phyloP scores from a whole-genome alignment of 2,888 invertebrate genomes.

The Gibbula magus region DNA sequence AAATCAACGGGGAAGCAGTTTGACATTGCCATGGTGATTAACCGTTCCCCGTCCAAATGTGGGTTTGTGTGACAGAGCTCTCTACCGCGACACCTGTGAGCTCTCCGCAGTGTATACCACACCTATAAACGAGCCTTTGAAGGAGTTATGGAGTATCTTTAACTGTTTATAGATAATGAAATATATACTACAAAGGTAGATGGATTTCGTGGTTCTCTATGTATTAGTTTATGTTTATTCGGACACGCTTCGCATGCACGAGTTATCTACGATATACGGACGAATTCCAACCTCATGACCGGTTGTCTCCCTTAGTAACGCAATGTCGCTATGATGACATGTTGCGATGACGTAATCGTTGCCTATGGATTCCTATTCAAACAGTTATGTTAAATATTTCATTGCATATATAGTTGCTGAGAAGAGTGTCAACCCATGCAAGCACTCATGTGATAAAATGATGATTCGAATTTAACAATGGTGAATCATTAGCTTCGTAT shows the following conservation, averaged over 20 bases:
- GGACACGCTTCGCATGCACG: no score
- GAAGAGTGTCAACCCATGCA: no score
- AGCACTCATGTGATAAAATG: no score
- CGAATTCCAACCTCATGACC: not conserved
- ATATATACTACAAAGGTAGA: not conserved
- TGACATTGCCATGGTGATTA: constrained; percentile 9
- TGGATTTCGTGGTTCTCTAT: no score
- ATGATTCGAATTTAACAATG: no score
- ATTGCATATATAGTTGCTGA: no score
- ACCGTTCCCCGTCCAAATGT: not conserved
- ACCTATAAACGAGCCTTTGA: not conserved
- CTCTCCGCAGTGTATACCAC: not conserved
- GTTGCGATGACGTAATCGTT: no score
- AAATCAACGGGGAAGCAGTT: not conserved
- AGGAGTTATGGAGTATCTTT: not conserved
- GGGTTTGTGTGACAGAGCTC: not conserved
- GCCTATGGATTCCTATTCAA: no score
- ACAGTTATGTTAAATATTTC: no score
- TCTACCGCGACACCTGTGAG: not conserved
- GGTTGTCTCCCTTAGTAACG: not conserved
- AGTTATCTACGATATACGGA: no score
- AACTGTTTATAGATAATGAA: not conserved
- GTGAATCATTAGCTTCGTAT: no score
- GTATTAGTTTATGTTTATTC: no score
- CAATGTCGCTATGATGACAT: not conserved